Percentiles rank a stretch among this genome's conserved stretches.
phyloP scores from a whole-genome alignment of 2,888 invertebrate genomes.

The Agonum fuliginosum region DNA sequence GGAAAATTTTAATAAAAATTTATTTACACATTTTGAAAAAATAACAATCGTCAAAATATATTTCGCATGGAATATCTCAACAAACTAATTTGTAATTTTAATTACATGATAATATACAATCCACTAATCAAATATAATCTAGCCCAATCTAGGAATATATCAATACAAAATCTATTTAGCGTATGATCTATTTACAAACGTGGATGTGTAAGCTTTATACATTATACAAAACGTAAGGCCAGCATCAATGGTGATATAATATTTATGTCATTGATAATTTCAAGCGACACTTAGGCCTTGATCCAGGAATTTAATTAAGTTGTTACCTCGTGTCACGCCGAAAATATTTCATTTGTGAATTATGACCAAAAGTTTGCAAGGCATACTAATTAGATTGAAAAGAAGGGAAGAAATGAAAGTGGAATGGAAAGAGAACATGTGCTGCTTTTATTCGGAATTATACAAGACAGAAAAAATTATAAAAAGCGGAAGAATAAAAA shows the following conservation, averaged over 20 bases:
- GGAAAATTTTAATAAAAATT: slow-evolving; percentile 49
- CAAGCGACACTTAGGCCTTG: slow-evolving; percentile 46
- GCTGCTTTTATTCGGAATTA: neutral
- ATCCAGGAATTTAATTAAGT: slow-evolving; percentile 36
- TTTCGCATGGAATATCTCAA: slow-evolving; percentile 44
- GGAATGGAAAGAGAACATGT: neutral
- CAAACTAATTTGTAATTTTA: slow-evolving; percentile 30
- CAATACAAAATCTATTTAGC: slow-evolving; percentile 48
- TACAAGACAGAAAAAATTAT: neutral
- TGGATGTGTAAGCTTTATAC: slow-evolving; percentile 35
- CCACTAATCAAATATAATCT: slow-evolving; percentile 10
- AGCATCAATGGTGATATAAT: slow-evolving; percentile 47
- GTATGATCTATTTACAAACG: slow-evolving; percentile 41
- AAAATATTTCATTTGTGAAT: slow-evolving; percentile 24
- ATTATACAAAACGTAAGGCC: slow-evolving; percentile 47
- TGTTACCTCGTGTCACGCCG: slow-evolving; percentile 12
- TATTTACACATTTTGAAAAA: slow-evolving; percentile 56
- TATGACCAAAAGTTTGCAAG: slow-evolving; percentile 12
- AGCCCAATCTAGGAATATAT: slow-evolving; percentile 36
- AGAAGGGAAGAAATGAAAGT: neutral
- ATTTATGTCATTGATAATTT: slow-evolving; percentile 28
- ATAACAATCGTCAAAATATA: slow-evolving; percentile 57
- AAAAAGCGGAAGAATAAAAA: neutral
- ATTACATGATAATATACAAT: slow-evolving; percentile 42
- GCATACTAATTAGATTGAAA: slow-evolving; percentile 4